Evolutionary conservation across 1,140 invertebrate genomes (phyloP), one percentile per base, ranked within the genome.

Genomic region (Kradibia gibbosae): DNA sequence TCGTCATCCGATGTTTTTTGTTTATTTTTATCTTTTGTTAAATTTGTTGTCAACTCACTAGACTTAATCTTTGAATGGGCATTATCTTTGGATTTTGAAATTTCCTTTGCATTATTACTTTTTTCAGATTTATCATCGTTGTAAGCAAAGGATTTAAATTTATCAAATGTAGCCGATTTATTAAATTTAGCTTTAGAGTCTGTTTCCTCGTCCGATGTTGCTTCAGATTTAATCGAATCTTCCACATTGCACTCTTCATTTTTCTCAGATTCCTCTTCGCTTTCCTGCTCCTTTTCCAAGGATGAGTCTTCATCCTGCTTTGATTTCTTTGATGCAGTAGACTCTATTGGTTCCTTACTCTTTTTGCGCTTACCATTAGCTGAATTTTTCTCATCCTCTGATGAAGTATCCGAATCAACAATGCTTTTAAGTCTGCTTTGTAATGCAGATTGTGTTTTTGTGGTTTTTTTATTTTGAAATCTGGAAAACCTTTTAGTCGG

Each of bases 351-450:
- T 2, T 45, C 31, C 20, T 67, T 55, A 11, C 10, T 31, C 10
- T 71, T 74, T 55, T 81, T 70, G 34, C 73, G 53, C 39, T 81
- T 81, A 28, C 72, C n/a, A 50, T 22, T 50, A 20, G 10, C 15
- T 34, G 0, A n/a, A 11, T 60, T 17, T 31, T 82, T 22, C 8
- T 82, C 67, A 31, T 82, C 81, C 31, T 78, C 81, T 3, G 55
- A 73, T 65, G 81, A 82, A 20, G 75, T 82, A n/a, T 82, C 81
- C 8, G 70, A 62, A 55, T 82, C 81, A 74, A 82, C n/a, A 42
- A 82, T 50, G 75, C 57, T 79, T 42, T 55, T 82, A 42, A 78
- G 36, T 17, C 71, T 82, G 0, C n/a, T 74, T 11, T 5, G 8
- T 39, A 50, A 8, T 57, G 31, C 5, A 34, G 74, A 73, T 42